Evolutionary conservation across 2,888 invertebrate species (phyloP), one percentile per base, ranked within the genome.

Genomic region (Lydus trimaculatus): DNA sequence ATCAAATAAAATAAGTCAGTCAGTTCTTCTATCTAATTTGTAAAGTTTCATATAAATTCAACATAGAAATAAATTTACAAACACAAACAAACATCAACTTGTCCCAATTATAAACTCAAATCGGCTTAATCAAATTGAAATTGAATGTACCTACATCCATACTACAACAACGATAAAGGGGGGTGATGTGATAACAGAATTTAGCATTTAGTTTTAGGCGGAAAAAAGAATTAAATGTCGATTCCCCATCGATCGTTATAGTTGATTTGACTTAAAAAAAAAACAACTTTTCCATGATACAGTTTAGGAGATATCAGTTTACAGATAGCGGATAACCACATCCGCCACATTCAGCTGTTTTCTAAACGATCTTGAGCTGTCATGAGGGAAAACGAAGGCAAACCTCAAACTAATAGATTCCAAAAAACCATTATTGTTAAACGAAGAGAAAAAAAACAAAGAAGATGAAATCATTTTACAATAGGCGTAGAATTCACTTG

Each of bases 281-380:
- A n/a, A 8, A 4, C 7, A 43, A 43, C 17, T 17, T 43, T 43
- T n/a, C 43, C 7, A 43, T 17, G 43, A 43, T 43, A 43, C n/a
- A 43, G 8, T 43, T 43, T 17, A 43, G 43, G 6, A 43, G 43
- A 17, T 58, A 66, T 63, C 63, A 52, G 61, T 63, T 66, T 66
- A 43, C 65, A 58, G 52, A 56, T 43, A 28, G 58, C 33, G 63
- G 62, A 52, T 63, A 64, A 68, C 67, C 67, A 52, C 64, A 64
- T 68, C 64, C 64, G 60, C 63, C 66, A 58, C 66, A 66, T 63
- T 63, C 61, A 58, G 48, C 28, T 20, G 31, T 64, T n/a, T 59
- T 52, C 61, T 56, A 31, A 64, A 61, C 56, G 64, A 68, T 68
- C 43, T 43, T 5, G 43, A 17, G n/a, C 17, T 43, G 43, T 43